Conservation (phyloP, 2,113 vertebrate genomes). For the human region GRCh38 chr13:43883001-43883500, state of each 20-base stretch:
- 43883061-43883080: neutral
- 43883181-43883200: neutral
- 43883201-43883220: neutral
- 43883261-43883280: neutral
- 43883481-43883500: neutral
- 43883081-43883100: neutral
- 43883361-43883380: slow-evolving; percentile 27
- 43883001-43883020: neutral
- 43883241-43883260: neutral
- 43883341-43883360: neutral
- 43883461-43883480: neutral
- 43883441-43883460: neutral
- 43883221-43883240: neutral
- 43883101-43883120: neutral
- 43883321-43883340: neutral
- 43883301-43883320: slow-evolving; percentile 26
- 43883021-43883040: neutral
- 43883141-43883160: neutral
- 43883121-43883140: neutral
- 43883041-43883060: neutral
- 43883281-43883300: neutral
- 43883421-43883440: neutral
- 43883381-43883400: slow-evolving; percentile 31
- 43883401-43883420: neutral
- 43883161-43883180: neutral